These are phyloP conservation scores for Zoanthus sociatus DNA, from an alignment of 92 coral and sea anemone genomes.

Conservation along the genomic window DNA sequence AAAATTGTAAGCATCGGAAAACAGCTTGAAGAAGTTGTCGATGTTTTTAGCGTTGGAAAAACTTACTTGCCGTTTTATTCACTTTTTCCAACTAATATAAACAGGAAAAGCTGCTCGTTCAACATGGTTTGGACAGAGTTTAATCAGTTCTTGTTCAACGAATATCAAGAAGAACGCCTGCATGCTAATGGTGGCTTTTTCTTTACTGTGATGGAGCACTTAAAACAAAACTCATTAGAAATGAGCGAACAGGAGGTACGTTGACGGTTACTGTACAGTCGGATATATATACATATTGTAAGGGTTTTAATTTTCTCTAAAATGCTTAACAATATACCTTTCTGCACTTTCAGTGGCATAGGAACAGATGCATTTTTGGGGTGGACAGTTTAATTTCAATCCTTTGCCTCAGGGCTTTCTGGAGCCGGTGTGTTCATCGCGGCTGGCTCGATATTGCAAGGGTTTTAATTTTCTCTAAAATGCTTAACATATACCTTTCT, in stretches of 20 bases:
- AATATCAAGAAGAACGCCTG: slow-evolving; percentile 83
- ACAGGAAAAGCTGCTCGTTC: slow-evolving; percentile 65
- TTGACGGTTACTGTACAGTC: not conserved
- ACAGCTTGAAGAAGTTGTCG: slow-evolving; percentile 69
- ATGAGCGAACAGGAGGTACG: slow-evolving; percentile 85
- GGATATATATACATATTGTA: no score
- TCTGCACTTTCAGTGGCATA: no score
- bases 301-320: not conserved
- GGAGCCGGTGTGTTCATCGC: no score
- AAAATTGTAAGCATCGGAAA: slow-evolving; percentile 67
- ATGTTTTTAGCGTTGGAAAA: slow-evolving; percentile 66
- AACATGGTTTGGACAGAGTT: slow-evolving; percentile 80
- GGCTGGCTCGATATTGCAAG: no score
- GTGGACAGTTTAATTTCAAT: no score
- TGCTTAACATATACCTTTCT: no score
- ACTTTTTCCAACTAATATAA: slow-evolving; percentile 73
- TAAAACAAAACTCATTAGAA: slow-evolving; percentile 79
- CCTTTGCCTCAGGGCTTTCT: no score
- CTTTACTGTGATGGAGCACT: slow-evolving; percentile 81
- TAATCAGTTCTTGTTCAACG: slow-evolving; percentile 75
- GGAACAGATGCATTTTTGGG: no score
- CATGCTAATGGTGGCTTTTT: slow-evolving; percentile 78
- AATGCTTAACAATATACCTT: no score
- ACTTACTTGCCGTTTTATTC: slow-evolving; percentile 87
- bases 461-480: not conserved